Evolutionary conservation across 2,797 vertebrate species (phyloP).

Genomic region (Psittacula derbiana): DNA sequence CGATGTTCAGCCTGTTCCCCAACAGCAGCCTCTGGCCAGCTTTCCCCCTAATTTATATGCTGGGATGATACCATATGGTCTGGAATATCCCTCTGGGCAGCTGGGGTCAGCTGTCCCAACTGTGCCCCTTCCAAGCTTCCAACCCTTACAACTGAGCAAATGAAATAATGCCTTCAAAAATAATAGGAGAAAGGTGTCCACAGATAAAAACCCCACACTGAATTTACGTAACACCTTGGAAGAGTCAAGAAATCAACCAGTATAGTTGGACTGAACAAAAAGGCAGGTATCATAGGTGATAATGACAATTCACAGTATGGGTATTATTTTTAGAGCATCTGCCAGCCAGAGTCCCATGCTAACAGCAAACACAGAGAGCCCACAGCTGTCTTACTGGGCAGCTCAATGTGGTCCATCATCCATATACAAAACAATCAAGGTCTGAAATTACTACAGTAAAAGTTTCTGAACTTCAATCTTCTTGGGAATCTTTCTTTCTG

Average conservation of each 20-base stretch:
- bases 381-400: neutral
- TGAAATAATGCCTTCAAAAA: neutral
- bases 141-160: neutral
- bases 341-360: neutral
- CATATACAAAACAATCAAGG: neutral
- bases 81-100: neutral
- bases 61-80: no score
- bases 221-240: neutral
- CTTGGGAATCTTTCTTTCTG: neutral
- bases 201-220: rapidly evolving
- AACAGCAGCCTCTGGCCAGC: neutral
- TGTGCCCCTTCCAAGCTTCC: neutral
- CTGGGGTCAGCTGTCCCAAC: neutral
- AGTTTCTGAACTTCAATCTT: neutral
- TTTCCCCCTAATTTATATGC: no score
- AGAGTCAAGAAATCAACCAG: neutral
- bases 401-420: neutral
- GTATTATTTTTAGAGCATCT: neutral
- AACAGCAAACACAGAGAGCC: neutral
- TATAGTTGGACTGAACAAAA: neutral
- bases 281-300: neutral
- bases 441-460: neutral
- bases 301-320: neutral
- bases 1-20: neutral
- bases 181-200: neutral